These are phyloP conservation scores for Dexiosoma caninum DNA, from an alignment of 2,888 invertebrate species.

Conservation along the genomic window DNA sequence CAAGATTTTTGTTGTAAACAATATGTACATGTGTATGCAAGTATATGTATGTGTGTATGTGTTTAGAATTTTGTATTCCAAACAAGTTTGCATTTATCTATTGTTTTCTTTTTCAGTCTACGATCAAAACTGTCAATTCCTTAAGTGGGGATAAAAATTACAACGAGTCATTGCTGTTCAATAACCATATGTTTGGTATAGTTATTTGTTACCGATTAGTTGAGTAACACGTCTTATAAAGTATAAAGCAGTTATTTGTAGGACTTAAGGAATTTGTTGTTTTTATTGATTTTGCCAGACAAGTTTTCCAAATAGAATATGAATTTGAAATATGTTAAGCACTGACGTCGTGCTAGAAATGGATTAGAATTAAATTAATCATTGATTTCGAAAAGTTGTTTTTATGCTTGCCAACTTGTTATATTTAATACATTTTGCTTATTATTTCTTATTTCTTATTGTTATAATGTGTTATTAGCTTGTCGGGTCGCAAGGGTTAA, in stretches of 20 bases:
- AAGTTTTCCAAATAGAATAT: background rate
- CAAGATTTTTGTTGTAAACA: background rate
- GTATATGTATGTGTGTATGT: background rate
- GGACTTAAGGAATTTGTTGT: background rate
- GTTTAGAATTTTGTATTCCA: constrained; percentile 54
- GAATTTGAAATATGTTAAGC: too few relatives aligned
- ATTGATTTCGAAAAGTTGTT: too few relatives aligned
- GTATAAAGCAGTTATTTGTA: constrained; percentile 19
- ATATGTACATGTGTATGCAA: background rate
- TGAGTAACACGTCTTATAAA: constrained; percentile 40
- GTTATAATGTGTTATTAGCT: too few relatives aligned
- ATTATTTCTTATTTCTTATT: too few relatives aligned
- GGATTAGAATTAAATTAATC: too few relatives aligned
- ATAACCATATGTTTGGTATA: constrained; percentile 43
- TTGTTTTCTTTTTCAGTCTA: background rate
- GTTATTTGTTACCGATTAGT: constrained; percentile 51
- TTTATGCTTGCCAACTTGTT: too few relatives aligned
- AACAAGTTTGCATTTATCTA: constrained; percentile 39
- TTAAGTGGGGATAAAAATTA: constrained; percentile 52
- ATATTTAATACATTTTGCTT: too few relatives aligned
- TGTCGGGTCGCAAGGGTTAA: too few relatives aligned
- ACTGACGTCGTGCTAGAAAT: too few relatives aligned
- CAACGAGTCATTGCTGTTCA: constrained; percentile 47
- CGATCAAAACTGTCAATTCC: constrained; percentile 51
- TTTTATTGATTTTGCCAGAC: background rate